Base-by-base conservation (phyloP, 2,113 vertebrate species). In the Vimba vimba region DNA sequence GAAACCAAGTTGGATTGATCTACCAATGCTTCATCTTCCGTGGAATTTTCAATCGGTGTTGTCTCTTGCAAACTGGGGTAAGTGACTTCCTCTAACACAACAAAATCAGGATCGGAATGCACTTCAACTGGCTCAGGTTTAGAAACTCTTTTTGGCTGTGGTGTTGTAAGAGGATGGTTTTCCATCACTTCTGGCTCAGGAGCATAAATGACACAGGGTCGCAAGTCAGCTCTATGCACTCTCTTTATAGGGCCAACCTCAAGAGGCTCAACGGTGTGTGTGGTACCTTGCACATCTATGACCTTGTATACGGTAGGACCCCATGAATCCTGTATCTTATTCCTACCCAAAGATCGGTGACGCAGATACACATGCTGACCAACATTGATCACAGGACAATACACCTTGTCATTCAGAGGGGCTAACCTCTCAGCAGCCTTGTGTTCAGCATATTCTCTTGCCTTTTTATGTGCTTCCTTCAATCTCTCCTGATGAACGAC, bases 261-360 rank as follows among this genome's bases (percentile, higher is more conserved):
- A 43, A 71, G 68, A 5, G 68, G 68, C 36, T 73, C 36, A 43
- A 73, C 36, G 9, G 68, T 39, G 1, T 43, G 21, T 19, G 69
- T 73, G 15, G 69, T 73, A 73, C 69, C 64, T 39, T 39, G 30
- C 3, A 73, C 69, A 73, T 73, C 64, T 68, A 68, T 27, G n/a
- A 68, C 64, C 2, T 68, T 30, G 27, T 68, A 25, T 12, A 68
- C 27, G 10, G n/a, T 68, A 12, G 47, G 47, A 50, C 59, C 19
- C n/a, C 59, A 62, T 23, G 59, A 21, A 62, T 62, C 59, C n/a
- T 62, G 59, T 23, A 62, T 62, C 59, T 62, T 62, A 5, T 62
- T 62, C 21, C 59, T 6, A 62, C 60, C 23, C n/a, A 25, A 25
- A 25, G 60, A 23, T n/a, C 60, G 60, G 75, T 71, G 68, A 39